Evolutionary conservation across 2,113 vertebrate genomes (phyloP), one percentile per base, ranked within the genome.

Genomic region (Blennius ocellaris): DNA sequence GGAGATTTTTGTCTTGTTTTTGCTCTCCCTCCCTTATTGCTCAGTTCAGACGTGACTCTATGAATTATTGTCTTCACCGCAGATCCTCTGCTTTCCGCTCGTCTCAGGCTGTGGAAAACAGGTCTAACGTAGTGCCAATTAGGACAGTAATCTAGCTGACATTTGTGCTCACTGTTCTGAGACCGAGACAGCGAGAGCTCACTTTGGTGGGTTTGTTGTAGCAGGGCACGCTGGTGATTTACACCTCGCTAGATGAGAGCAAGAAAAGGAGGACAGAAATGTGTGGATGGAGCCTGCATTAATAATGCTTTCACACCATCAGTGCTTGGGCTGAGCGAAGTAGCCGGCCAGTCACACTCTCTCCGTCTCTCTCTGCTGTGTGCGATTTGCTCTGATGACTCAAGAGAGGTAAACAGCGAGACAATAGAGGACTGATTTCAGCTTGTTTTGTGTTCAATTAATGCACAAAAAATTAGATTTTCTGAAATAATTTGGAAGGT

Each of bases 81-180:
- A 40, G 53, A 64, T 71, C 63, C 57, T 69, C 48, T 57, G 30
- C 39, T 69, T 56, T 65, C 53, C 6, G 61, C 8, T 48, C 41
- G 12, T 39, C 57, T 70, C 68, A 8, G 5, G 73, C 62, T 48
- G 43, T 48, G 43, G 49, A 76, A 72, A 82, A 14, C 12, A 48
- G 21, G 6, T 43, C 61, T 52, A 59, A 79, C 16, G 21, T 39
- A 8, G 36, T 59, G 76, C 71, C 76, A 79, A 76, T 87, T 84
- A 89, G 66, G n/a, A 65, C 40, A 58, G 60, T 89, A 88, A 87
- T 89, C 84, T 64, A 70, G 15, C 72, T 84, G 84, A 82, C 76
- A 77, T 81, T 84, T 84, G 67, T 70, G 61, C 80, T 86, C 52
- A 7, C 69, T 59, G 56, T 63, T 76, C 71, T 56, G 37, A 62